These are phyloP conservation scores for Kradibia gibbosae DNA, from an alignment of 1,140 invertebrate species.

Conservation along the genomic window DNA sequence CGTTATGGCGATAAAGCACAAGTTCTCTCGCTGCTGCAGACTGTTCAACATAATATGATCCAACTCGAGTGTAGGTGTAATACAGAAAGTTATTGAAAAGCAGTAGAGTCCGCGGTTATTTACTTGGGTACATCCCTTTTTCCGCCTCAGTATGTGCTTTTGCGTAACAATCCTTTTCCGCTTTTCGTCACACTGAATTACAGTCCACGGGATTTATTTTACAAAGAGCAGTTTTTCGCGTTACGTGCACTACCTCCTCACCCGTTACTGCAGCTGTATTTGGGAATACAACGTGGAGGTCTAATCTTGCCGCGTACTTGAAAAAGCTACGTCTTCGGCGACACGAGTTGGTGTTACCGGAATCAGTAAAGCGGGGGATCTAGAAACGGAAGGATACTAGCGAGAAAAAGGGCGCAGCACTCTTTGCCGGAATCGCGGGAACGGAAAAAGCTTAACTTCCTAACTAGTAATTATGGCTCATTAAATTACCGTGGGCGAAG, in stretches of 20 bases:
- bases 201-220: neutral
- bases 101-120: neutral
- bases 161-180: neutral
- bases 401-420: neutral
- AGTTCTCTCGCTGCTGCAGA: neutral
- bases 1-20: too few species aligned
- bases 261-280: neutral
- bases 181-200: neutral
- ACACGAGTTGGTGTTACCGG: neutral
- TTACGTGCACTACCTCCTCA: neutral
- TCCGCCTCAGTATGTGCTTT: neutral
- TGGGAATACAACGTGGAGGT: neutral
- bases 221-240: neutral
- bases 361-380: neutral
- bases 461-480: neutral
- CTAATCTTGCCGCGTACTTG: neutral
- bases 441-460: neutral
- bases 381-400: neutral
- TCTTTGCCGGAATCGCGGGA: constrained; percentile 14
- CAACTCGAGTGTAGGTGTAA: neutral
- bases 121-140: neutral
- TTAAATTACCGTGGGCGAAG: neutral
- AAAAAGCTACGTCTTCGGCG: neutral
- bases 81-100: neutral
- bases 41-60: neutral